phyloP scores from a whole-genome alignment of 2,888 invertebrate species.

The Lepidochitona cinerea region DNA sequence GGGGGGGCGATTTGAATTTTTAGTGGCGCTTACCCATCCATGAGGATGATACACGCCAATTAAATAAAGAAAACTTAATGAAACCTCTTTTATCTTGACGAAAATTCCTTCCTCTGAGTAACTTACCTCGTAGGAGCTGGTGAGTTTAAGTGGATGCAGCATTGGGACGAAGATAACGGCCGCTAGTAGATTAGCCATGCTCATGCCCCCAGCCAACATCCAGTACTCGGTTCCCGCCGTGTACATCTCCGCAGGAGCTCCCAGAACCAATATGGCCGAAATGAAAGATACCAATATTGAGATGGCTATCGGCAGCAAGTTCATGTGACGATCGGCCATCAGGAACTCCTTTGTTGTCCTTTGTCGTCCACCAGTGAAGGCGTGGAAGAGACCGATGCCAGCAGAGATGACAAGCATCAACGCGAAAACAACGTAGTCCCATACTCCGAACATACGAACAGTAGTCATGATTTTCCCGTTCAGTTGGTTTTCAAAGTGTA shows the following conservation, averaged over 20 bases:
- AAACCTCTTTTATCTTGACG: too few species aligned
- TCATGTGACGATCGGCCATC: slow-evolving; percentile 59
- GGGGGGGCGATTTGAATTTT: too few species aligned
- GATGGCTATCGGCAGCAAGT: slow-evolving; percentile 55
- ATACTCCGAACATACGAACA: slow-evolving; percentile 34
- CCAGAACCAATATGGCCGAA: slow-evolving; percentile 65
- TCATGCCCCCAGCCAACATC: slow-evolving; percentile 41
- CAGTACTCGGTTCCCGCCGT: slow-evolving; percentile 55
- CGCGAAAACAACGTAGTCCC: slow-evolving; percentile 57
- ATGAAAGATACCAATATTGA: slow-evolving; percentile 65
- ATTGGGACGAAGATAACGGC: slow-evolving; percentile 41
- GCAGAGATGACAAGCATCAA: slow-evolving; percentile 51
- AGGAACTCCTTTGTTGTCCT: slow-evolving; percentile 52
- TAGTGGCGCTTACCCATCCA: too few species aligned
- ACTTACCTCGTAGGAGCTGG: slow-evolving; percentile 43
- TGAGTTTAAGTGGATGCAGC: slow-evolving; percentile 40
- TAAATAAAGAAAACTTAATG: too few species aligned
- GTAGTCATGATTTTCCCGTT: background rate
- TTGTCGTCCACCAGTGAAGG: slow-evolving; percentile 40
- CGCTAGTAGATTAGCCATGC: slow-evolving; percentile 40
- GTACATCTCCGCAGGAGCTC: slow-evolving; percentile 63
- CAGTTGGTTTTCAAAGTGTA: too few species aligned
- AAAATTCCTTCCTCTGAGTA: too few species aligned
- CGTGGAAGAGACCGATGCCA: slow-evolving; percentile 57
- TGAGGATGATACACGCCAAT: too few species aligned